Evolutionary conservation across 2,113 vertebrate species (phyloP).

Genomic region (Lichenostomus cassidix): DNA sequence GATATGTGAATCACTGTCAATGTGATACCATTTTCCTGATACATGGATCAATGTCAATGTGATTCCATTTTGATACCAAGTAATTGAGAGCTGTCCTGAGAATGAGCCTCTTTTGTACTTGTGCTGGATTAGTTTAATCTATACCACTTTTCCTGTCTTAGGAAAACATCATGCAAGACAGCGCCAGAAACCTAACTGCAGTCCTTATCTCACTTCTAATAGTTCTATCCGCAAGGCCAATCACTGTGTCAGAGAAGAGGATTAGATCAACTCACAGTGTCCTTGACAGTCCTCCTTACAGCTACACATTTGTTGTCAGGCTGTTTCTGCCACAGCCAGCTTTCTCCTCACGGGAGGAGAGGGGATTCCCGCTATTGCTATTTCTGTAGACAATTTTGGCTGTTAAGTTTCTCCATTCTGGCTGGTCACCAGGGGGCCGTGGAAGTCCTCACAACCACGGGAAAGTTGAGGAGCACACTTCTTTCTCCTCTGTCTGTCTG

Average conservation of each 20-base stretch:
- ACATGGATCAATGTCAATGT: neutral
- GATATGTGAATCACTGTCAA: neutral
- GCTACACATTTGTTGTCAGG: neutral
- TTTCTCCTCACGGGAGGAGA: accelerated
- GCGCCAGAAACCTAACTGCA: neutral
- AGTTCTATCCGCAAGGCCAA: neutral
- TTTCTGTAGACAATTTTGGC: neutral
- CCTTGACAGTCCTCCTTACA: neutral
- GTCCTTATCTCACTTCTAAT: slow-evolving; percentile 15
- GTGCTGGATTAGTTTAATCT: neutral
- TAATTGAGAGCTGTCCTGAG: neutral
- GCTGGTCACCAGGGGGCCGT: neutral
- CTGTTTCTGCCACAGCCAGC: neutral
- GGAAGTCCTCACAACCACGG: neutral
- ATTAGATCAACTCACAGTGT: neutral
- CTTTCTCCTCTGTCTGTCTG: neutral
- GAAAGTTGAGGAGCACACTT: neutral
- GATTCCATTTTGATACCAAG: neutral
- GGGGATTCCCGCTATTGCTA: neutral
- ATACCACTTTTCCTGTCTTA: neutral
- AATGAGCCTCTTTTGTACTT: neutral
- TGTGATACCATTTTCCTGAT: neutral
- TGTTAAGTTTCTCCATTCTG: neutral
- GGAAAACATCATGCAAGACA: accelerated
- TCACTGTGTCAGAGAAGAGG: neutral